These are phyloP conservation scores for Ranitomeya imitator DNA, from an alignment of 2,113 vertebrate species.

Conservation along the genomic window DNA sequence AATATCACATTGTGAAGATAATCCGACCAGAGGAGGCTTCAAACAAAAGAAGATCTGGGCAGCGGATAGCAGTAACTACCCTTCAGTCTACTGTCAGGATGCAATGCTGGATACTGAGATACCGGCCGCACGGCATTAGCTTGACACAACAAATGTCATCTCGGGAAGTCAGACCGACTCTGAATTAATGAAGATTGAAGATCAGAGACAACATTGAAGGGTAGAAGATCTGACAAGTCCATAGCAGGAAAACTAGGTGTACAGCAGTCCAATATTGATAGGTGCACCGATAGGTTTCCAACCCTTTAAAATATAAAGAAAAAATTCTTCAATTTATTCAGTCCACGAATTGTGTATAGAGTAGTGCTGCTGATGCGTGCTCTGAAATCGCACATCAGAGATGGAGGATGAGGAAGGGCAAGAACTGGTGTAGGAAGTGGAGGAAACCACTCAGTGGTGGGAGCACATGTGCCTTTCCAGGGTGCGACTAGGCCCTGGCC, in stretches of 20 bases:
- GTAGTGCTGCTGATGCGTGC: too few relatives aligned
- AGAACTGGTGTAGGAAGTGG: too few relatives aligned
- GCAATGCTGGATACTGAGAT: slow-evolving; percentile 29
- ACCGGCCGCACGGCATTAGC: neutral
- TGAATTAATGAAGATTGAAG: slow-evolving; percentile 46
- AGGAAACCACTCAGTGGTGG: too few relatives aligned
- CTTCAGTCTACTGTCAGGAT: neutral
- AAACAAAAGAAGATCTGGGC: slow-evolving; percentile 15
- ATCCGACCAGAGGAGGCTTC: slow-evolving; percentile 36
- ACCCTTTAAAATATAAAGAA: too few relatives aligned
- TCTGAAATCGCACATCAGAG: too few relatives aligned
- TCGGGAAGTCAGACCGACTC: neutral
- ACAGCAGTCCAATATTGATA: too few relatives aligned
- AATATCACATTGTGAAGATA: slow-evolving; percentile 50
- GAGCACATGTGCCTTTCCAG: too few relatives aligned
- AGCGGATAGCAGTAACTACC: neutral
- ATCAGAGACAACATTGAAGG: slow-evolving; percentile 10
- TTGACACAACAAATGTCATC: neutral
- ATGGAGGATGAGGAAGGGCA: too few relatives aligned
- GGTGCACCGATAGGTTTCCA: too few relatives aligned
- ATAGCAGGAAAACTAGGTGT: neutral
- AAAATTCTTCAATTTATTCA: too few relatives aligned
- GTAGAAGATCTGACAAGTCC: neutral
- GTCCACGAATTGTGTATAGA: too few relatives aligned
- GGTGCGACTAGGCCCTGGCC: too few relatives aligned